A percentile compares a stretch with the other conserved stretches of the same genome.
These are phyloP conservation scores for Polyommatus iphigenia DNA, from an alignment of 2,888 invertebrate genomes.

Conservation along the genomic window DNA sequence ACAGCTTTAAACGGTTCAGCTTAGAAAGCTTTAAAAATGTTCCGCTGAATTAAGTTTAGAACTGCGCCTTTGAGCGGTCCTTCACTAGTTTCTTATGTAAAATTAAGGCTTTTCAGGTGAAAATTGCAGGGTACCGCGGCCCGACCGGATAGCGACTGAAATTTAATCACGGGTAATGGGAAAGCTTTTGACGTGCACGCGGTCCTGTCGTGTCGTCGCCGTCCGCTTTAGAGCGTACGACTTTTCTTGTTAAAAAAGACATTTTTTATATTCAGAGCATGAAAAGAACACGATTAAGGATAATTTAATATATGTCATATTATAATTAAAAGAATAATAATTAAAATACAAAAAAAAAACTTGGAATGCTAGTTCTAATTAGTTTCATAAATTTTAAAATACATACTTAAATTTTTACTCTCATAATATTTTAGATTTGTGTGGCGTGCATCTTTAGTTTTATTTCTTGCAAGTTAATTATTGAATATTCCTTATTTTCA, in stretches of 20 bases:
- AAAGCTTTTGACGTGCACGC: conserved; percentile 34
- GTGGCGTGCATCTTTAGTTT: too few relatives aligned
- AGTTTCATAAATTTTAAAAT: too few relatives aligned
- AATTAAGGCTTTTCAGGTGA: conserved; percentile 63
- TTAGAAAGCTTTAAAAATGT: conserved; percentile 40
- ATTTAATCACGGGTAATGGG: conserved; percentile 54
- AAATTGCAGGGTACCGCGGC: conserved; percentile 52
- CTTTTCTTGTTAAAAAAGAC: neutral
- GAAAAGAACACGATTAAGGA: too few relatives aligned
- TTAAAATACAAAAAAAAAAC: too few relatives aligned
- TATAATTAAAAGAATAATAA: too few relatives aligned
- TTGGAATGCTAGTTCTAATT: too few relatives aligned
- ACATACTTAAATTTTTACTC: too few relatives aligned
- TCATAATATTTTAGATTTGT: too few relatives aligned
- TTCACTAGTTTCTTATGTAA: conserved; percentile 57
- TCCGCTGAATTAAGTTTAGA: conserved; percentile 47
- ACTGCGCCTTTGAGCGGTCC: conserved; percentile 49
- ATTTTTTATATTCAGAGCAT: too few relatives aligned
- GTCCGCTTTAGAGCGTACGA: neutral
- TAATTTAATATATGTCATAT: too few relatives aligned
- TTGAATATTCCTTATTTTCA: too few relatives aligned
- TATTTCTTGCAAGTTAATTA: too few relatives aligned
- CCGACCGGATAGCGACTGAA: conserved; percentile 50
- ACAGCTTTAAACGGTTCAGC: neutral
- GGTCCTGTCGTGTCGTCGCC: conserved; percentile 33